Evolutionary conservation across 2,888 invertebrate species (phyloP).

Genomic region (Drosophila silvestris): DNA sequence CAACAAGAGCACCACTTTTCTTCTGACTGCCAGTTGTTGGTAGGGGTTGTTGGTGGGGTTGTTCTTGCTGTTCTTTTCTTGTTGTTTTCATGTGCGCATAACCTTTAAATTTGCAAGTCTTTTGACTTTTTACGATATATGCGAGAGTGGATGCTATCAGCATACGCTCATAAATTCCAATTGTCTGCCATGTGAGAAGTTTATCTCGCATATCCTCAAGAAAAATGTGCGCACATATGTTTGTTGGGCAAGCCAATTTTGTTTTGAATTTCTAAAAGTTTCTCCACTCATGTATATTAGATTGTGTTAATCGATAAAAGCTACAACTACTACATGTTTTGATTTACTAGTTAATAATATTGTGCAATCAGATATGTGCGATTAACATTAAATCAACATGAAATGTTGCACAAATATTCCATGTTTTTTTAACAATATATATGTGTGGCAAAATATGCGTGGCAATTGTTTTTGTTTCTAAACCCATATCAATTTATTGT

Average conservation of each 20-base stretch:
- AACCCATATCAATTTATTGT: not conserved
- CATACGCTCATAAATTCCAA: slow-evolving; percentile 49
- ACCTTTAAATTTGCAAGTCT: slow-evolving; percentile 71
- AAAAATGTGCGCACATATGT: slow-evolving; percentile 5
- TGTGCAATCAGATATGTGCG: not conserved
- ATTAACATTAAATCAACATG: not conserved
- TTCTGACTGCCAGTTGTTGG: slow-evolving; percentile 2
- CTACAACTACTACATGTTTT: not conserved
- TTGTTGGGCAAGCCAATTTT: not conserved
- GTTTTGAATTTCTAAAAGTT: slow-evolving; percentile 9
- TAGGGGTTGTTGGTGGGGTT: slow-evolving; percentile 10
- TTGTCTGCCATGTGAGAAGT: slow-evolving; percentile 39
- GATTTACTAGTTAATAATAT: not conserved
- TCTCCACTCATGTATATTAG: not conserved
- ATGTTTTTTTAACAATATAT: too few relatives aligned
- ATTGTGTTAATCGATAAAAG: not conserved
- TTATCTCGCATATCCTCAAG: slow-evolving; percentile 24
- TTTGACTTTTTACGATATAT: slow-evolving; percentile 44
- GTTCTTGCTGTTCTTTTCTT: slow-evolving; percentile 28
- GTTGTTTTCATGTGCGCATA: slow-evolving; percentile 60
- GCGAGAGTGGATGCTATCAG: slow-evolving; percentile 40
- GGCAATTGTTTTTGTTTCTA: not conserved
- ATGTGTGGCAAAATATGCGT: not conserved
- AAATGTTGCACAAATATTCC: not conserved
- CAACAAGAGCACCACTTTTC: slow-evolving; percentile 26